Evolutionary conservation across 2,797 vertebrate species (phyloP).

Genomic region (Halcyon leucocephala): DNA sequence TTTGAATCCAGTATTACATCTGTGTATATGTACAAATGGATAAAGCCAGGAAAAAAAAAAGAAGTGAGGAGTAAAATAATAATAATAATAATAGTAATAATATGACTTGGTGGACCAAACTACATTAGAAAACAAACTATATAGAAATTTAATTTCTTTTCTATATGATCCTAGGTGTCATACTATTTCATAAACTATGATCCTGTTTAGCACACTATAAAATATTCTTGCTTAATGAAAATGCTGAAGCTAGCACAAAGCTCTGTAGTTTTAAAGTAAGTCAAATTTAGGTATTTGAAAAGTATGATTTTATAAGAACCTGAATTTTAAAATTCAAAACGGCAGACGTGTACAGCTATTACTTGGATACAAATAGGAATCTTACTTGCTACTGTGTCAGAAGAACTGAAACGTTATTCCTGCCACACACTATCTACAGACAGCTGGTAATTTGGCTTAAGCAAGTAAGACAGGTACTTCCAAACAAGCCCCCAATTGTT

Average conservation of each 20-base stretch:
- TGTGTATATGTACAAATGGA: not conserved
- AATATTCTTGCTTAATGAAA: not conserved
- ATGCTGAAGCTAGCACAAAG: not conserved
- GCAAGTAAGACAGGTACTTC: not conserved
- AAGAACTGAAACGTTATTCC: not conserved
- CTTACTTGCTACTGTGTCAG: not conserved
- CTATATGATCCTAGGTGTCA: not conserved
- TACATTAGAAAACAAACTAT: not conserved
- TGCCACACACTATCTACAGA: not conserved
- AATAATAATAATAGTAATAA: too few relatives aligned
- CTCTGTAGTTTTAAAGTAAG: not conserved
- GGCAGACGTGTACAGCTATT: not conserved
- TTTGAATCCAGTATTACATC: not conserved
- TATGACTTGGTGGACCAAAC: not conserved
- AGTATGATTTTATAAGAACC: not conserved
- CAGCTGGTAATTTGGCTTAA: not conserved
- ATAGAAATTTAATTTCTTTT: not conserved
- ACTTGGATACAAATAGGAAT: not conserved
- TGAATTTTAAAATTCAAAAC: not conserved
- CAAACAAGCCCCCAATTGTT: not conserved
- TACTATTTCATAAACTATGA: not conserved
- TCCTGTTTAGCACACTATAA: not conserved
- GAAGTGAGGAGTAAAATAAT: not conserved
- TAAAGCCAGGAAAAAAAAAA: not conserved
- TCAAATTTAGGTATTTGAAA: not conserved